A percentile compares a stretch with the other conserved stretches of the same genome.
Evolutionary conservation across 2,888 invertebrate genomes (phyloP).

Genomic region (Ephialtes manifestator): DNA sequence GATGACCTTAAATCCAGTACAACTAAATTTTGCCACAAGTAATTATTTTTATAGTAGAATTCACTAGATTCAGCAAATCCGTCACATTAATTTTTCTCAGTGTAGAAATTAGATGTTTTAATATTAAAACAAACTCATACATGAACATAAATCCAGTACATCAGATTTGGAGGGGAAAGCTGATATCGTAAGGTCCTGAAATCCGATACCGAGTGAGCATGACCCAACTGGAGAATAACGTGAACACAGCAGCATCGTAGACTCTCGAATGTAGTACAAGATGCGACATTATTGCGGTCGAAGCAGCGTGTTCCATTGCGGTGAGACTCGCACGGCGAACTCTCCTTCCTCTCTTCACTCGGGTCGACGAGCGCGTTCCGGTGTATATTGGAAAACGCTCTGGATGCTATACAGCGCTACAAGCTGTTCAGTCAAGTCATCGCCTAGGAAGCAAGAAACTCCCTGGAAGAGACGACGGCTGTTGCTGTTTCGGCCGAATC

Average conservation of each 20-base stretch:
- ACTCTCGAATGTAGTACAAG: conserved; percentile 45
- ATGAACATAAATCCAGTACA: not conserved
- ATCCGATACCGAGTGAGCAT: conserved; percentile 2
- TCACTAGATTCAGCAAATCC: too few species aligned
- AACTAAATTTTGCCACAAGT: too few species aligned
- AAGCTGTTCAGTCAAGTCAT: conserved; percentile 48
- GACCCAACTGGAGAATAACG: conserved; percentile 25
- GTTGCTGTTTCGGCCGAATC: conserved; percentile 42
- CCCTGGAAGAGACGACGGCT: conserved; percentile 47
- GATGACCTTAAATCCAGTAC: not conserved
- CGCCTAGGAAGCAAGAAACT: conserved; percentile 49
- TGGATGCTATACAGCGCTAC: conserved; percentile 26
- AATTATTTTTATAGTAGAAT: too few species aligned
- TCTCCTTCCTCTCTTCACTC: conserved; percentile 38
- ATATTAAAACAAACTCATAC: not conserved
- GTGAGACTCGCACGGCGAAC: conserved; percentile 42
- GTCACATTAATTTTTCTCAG: too few species aligned
- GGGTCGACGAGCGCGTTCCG: conserved; percentile 54
- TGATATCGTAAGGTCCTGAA: conserved; percentile 10
- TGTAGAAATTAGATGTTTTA: too few species aligned
- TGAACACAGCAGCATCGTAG: conserved; percentile 24
- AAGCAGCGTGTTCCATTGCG: conserved; percentile 62
- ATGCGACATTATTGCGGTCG: conserved; percentile 63
- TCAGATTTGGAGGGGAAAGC: not conserved
- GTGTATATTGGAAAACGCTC: conserved; percentile 69